A percentile compares a stretch with the other conserved stretches of the same genome.
Evolutionary conservation across 2,888 invertebrate species (phyloP).

Genomic region (Helicoverpa assulta): DNA sequence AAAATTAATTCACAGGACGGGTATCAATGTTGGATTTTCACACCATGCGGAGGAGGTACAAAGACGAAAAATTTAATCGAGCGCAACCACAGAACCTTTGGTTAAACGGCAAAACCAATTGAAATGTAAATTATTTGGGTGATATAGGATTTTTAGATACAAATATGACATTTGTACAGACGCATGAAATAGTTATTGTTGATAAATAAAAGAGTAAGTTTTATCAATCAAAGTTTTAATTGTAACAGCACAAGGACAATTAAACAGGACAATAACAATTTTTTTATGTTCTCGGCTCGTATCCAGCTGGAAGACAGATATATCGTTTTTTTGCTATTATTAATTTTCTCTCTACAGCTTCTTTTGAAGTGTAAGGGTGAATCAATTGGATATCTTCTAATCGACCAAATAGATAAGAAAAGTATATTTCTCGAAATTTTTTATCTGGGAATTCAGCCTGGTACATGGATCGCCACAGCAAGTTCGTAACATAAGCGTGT

Average conservation of each 20-base stretch:
- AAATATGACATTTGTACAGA: too few species aligned
- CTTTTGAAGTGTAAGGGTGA: conserved; percentile 76
- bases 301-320: conserved; percentile 72
- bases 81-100: too few species aligned
- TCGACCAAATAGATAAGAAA: conserved; percentile 77
- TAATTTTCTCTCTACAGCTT: conserved; percentile 69
- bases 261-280: conserved; percentile 33
- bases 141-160: too few species aligned
- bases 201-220: conserved; percentile 8
- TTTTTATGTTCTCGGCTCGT: conserved; percentile 15
- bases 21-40: too few species aligned
- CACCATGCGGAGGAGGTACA: too few species aligned
- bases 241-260: conserved; percentile 32
- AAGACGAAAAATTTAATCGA: too few species aligned
- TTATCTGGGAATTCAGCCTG: conserved; percentile 82
- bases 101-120: too few species aligned
- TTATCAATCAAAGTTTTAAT: conserved; percentile 31
- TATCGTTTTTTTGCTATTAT: conserved; percentile 70
- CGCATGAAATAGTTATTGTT: too few species aligned
- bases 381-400: conserved; percentile 77
- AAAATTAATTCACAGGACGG: too few species aligned
- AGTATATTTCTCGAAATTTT: conserved; percentile 84
- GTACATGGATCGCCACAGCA: conserved; percentile 84
- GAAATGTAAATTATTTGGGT: too few species aligned
- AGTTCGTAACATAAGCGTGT: conserved; percentile 75